Evolutionary conservation across 2,888 invertebrate species (phyloP).

Genomic region (Julus scandinavius): DNA sequence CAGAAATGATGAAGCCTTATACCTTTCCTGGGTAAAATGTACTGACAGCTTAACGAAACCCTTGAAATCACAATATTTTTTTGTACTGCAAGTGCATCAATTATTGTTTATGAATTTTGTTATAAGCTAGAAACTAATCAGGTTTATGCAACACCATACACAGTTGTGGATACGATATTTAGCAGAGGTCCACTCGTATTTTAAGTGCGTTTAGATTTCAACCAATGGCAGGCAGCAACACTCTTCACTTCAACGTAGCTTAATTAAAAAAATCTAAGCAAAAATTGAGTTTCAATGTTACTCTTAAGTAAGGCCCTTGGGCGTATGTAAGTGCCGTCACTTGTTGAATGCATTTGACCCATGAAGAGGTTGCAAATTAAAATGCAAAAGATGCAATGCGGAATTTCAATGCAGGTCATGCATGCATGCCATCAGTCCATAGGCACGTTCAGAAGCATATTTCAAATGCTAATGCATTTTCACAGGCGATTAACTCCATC

Average conservation of each 20-base stretch:
- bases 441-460: background rate
- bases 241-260: background rate
- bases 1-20: no score
- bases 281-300: background rate
- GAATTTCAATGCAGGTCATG: background rate
- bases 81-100: no score
- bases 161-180: no score
- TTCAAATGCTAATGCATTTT: conserved; percentile 12
- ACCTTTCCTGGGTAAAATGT: no score
- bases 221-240: background rate
- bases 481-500: conserved; percentile 18
- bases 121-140: no score
- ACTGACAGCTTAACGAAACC: no score
- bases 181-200: no score
- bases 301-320: background rate
- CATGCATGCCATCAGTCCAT: background rate
- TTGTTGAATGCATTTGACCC: background rate
- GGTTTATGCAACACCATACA: no score
- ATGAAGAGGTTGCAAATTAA: background rate
- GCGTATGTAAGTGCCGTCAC: background rate
- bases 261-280: background rate
- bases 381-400: background rate
- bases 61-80: no score
- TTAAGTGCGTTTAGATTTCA: no score
- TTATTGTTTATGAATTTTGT: no score